Evolutionary conservation across 2,888 invertebrate species (phyloP).

Genomic region (Ashinkailepas kermadecensis): DNA sequence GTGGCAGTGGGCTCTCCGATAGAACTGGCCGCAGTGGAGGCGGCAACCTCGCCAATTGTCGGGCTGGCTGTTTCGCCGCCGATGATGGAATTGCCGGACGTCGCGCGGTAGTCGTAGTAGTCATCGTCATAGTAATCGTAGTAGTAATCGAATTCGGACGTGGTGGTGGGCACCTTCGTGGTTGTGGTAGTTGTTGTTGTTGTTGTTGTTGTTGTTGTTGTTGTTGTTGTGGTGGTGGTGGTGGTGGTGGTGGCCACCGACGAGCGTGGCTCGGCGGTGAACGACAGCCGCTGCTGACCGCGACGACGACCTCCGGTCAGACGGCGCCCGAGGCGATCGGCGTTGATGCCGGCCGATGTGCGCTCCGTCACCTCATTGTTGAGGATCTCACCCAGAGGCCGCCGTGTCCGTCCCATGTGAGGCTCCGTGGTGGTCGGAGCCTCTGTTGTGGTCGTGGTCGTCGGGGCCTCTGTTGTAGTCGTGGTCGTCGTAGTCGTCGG

Average conservation of each 20-base stretch:
- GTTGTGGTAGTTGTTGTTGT: neutral
- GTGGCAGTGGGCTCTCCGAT: neutral
- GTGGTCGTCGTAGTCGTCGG: neutral
- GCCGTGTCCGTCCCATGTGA: neutral
- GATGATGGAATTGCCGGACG: neutral
- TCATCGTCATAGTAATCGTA: neutral
- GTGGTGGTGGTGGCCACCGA: slow-evolving; percentile 1
- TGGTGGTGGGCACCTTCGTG: neutral
- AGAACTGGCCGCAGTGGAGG: neutral
- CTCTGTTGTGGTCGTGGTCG: neutral
- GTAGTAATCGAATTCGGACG: neutral
- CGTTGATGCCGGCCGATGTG: neutral
- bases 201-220: neutral
- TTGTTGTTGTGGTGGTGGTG: neutral
- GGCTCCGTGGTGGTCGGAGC: neutral
- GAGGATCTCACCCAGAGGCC: neutral
- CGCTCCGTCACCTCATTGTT: slow-evolving; percentile 3
- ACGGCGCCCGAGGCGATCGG: neutral
- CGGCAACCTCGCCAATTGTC: neutral
- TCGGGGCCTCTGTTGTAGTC: too few species aligned
- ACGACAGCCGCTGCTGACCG: neutral
- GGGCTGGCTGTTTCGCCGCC: neutral
- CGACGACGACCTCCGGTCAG: neutral
- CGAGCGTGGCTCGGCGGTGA: neutral
- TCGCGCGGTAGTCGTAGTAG: neutral